Percentiles rank a stretch among this genome's conserved stretches.
Evolutionary conservation across 2,797 vertebrate species (phyloP).

Genomic region (Crocodylus rhombifer): DNA sequence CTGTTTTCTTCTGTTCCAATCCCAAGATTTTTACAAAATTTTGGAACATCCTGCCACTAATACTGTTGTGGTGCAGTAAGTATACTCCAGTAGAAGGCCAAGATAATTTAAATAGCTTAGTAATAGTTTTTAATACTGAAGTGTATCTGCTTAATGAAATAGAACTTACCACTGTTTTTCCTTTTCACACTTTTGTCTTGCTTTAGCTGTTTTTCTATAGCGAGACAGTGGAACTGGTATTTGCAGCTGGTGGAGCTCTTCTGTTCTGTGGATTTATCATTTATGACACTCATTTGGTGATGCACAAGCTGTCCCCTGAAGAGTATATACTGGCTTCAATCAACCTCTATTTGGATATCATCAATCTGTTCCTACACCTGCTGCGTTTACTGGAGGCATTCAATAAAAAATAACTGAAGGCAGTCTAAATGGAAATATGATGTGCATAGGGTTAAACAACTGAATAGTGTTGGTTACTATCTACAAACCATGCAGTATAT

Average conservation of each 20-base stretch:
- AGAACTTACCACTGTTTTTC: background rate
- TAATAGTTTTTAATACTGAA: background rate
- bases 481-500: conserved; percentile 1
- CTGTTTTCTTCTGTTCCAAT: no score
- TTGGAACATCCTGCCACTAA: background rate
- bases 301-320: conserved; percentile 96
- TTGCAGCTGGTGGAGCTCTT: conserved; percentile 89
- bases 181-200: conserved; percentile 41
- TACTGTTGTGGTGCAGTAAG: background rate
- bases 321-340: conserved; percentile 95
- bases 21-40: background rate
- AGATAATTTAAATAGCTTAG: background rate
- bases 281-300: conserved; percentile 92
- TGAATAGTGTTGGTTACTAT: background rate
- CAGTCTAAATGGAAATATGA: background rate
- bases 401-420: conserved; percentile 89
- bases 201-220: conserved; percentile 90
- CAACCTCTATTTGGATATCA: conserved; percentile 94
- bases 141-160: background rate
- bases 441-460: background rate
- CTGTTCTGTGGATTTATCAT: conserved; percentile 97
- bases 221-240: conserved; percentile 85
- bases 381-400: conserved; percentile 89
- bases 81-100: background rate
- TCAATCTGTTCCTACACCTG: conserved; percentile 94